Conservation (phyloP, 2,888 invertebrate genomes). For the Gnatocerus cornutus region DNA sequence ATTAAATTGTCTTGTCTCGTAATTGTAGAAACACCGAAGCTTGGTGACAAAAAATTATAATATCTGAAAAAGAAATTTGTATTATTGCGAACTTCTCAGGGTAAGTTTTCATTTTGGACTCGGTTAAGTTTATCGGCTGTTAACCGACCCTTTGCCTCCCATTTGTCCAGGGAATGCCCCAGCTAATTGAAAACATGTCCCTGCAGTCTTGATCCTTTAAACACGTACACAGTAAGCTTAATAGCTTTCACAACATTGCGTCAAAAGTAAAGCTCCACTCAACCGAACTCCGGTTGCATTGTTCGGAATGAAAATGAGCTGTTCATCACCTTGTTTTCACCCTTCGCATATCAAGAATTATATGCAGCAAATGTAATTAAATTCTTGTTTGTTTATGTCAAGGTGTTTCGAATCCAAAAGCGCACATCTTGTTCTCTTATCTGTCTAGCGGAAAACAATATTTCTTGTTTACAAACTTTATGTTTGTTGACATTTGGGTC, state of each 20-base stretch:
- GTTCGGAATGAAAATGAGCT: slow-evolving; percentile 19
- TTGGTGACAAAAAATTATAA: no score
- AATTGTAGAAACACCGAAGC: no score
- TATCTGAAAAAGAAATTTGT: no score
- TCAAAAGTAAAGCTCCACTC: slow-evolving; percentile 17
- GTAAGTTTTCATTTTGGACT: not conserved
- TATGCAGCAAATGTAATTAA: not conserved
- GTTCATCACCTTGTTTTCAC: slow-evolving; percentile 1
- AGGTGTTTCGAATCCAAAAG: not conserved
- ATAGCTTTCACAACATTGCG: slow-evolving; percentile 34
- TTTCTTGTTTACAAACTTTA: slow-evolving; percentile 40
- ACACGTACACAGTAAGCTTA: slow-evolving; percentile 31
- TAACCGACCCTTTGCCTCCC: slow-evolving; percentile 11
- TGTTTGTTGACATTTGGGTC: slow-evolving; percentile 33
- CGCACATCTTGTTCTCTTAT: slow-evolving; percentile 12
- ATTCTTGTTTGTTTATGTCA: not conserved
- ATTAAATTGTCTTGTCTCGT: no score
- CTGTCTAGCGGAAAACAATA: slow-evolving; percentile 31
- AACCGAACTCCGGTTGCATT: slow-evolving; percentile 4
- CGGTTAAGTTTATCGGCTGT: slow-evolving; percentile 16
- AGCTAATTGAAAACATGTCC: slow-evolving; percentile 36
- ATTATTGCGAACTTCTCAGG: no score
- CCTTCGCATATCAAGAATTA: not conserved
- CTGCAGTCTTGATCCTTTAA: slow-evolving; percentile 31
- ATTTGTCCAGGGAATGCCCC: slow-evolving; percentile 20